Percentiles rank a stretch among this genome's conserved stretches.
Conservation (phyloP, 2,888 invertebrate species). For the Agrochola circellaris region DNA sequence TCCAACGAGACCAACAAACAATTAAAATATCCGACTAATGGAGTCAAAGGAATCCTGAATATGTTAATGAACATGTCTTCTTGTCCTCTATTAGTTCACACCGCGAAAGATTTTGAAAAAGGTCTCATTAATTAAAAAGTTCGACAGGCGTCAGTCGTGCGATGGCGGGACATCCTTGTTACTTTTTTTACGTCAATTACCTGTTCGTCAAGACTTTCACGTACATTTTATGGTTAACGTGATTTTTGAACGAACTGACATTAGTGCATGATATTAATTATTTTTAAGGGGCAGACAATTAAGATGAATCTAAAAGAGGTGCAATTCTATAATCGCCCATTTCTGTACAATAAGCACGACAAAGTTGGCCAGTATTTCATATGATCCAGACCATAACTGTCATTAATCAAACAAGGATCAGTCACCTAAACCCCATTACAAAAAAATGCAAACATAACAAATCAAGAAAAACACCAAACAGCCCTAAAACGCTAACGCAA, state of each 20-base stretch:
- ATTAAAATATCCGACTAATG: conserved; percentile 91
- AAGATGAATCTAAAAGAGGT: neutral
- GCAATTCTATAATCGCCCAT: neutral
- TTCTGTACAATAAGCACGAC: neutral
- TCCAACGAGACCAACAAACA: conserved; percentile 84
- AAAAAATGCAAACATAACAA: conserved; percentile 19
- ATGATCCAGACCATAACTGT: neutral
- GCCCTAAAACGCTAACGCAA: conserved; percentile 30
- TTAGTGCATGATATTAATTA: too few relatives aligned
- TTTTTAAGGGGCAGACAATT: too few relatives aligned
- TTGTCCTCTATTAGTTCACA: conserved; percentile 82
- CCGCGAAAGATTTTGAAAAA: conserved; percentile 73
- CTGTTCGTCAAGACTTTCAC: conserved; percentile 34
- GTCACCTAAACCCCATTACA: neutral
- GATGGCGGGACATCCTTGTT: conserved; percentile 45
- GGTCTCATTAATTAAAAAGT: conserved; percentile 79
- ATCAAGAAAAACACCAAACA: conserved; percentile 18
- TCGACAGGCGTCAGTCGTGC: conserved; percentile 72
- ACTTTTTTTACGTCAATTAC: conserved; percentile 68
- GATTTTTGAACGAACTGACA: neutral
- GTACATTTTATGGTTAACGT: neutral
- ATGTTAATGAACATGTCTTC: conserved; percentile 89
- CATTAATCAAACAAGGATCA: neutral
- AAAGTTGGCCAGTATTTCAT: neutral
- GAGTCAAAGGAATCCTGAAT: conserved; percentile 86